These are phyloP conservation scores for Alviniconcha strummeri DNA, from an alignment of 2,888 invertebrate genomes.

Conservation along the genomic window DNA sequence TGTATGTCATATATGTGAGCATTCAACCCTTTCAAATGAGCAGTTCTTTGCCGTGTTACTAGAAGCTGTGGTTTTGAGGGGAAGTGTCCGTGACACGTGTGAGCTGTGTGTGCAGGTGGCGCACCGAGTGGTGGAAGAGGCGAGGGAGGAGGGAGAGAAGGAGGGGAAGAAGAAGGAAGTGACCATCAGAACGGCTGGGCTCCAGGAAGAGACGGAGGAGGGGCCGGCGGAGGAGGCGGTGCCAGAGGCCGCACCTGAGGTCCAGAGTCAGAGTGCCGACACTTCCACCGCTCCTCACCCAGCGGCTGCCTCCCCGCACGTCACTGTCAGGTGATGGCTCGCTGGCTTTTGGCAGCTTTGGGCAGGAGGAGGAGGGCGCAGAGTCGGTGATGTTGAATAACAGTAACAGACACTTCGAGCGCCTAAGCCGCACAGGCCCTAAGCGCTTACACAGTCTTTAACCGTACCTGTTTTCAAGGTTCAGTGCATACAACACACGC, in stretches of 20 bases:
- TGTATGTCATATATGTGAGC: too few species aligned
- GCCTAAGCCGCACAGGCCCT: too few species aligned
- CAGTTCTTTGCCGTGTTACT: too few species aligned
- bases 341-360: too few species aligned
- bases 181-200: slow-evolving; percentile 14
- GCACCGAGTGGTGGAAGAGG: slow-evolving; percentile 25
- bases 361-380: background rate
- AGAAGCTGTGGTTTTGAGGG: too few species aligned
- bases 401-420: too few species aligned
- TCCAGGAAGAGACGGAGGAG: slow-evolving; percentile 31
- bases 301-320: background rate
- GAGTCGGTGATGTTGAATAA: background rate
- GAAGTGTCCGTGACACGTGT: too few species aligned
- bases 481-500: too few species aligned
- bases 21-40: too few species aligned
- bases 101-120: slow-evolving; percentile 13
- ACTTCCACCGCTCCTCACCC: background rate
- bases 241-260: slow-evolving; percentile 55
- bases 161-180: slow-evolving; percentile 40
- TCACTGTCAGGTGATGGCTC: slow-evolving; percentile 36
- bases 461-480: too few species aligned
- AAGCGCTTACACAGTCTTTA: too few species aligned
- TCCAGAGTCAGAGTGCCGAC: slow-evolving; percentile 42
- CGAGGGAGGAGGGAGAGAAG: slow-evolving; percentile 30
- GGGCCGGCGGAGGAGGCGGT: slow-evolving; percentile 52